Evolutionary conservation across 2,888 invertebrate species (phyloP).

Genomic region (Aradus depressus): DNA sequence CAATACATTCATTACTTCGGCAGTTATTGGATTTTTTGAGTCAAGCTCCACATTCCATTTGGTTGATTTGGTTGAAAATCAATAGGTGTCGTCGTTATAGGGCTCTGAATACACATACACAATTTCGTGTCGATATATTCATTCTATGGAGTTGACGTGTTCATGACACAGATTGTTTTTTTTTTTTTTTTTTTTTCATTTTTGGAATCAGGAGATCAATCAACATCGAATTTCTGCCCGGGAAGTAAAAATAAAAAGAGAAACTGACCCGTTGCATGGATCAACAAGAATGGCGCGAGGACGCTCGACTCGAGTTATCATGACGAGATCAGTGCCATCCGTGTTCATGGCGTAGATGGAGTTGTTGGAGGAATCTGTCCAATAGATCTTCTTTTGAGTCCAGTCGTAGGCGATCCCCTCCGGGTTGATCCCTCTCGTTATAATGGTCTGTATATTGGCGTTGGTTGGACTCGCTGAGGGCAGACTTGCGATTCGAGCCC

Average conservation of each 20-base stretch:
- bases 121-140: too few relatives aligned
- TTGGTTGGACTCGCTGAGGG: constrained; percentile 56
- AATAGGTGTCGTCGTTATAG: too few relatives aligned
- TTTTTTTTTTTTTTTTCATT: background rate
- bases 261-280: constrained; percentile 74
- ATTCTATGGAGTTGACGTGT: too few relatives aligned
- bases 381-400: constrained; percentile 94
- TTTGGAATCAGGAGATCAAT: background rate
- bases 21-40: too few relatives aligned
- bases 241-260: background rate
- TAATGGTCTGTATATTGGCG: constrained; percentile 52
- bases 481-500: constrained; percentile 77
- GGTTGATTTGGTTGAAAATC: too few relatives aligned
- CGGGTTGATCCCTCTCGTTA: constrained; percentile 73
- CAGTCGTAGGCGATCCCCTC: constrained; percentile 95
- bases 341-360: constrained; percentile 91
- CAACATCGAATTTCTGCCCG: too few relatives aligned
- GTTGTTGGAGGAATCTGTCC: constrained; percentile 92
- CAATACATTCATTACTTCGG: too few relatives aligned
- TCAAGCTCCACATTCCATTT: too few relatives aligned
- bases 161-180: too few relatives aligned
- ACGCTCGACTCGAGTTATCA: constrained; percentile 85
- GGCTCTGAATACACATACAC: too few relatives aligned
- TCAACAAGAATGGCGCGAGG: constrained; percentile 92
- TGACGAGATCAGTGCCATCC: constrained; percentile 74